These are phyloP conservation scores for Adelosebastes latens DNA, from an alignment of 2,797 vertebrate species.

Conservation along the genomic window DNA sequence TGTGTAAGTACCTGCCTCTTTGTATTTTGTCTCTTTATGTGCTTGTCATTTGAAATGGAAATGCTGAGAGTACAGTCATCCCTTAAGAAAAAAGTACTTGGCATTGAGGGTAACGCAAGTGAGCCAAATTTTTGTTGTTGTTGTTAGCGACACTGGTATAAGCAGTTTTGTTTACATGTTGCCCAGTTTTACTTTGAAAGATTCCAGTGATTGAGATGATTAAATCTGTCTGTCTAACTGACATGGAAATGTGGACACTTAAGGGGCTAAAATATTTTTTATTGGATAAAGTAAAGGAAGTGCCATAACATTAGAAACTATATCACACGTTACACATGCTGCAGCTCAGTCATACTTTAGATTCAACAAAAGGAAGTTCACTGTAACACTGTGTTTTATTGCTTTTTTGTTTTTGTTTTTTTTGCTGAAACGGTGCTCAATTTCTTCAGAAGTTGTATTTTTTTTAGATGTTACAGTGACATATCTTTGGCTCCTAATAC, in stretches of 20 bases:
- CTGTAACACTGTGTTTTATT: conserved; percentile 8
- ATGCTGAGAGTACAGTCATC: conserved; percentile 35
- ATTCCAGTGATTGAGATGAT: not conserved
- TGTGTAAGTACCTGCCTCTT: conserved; percentile 56
- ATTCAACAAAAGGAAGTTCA: not conserved
- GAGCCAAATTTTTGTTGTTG: not conserved
- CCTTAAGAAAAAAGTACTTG: not conserved
- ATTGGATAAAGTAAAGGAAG: conserved; percentile 26
- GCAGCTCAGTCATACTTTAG: not conserved
- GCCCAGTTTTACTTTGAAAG: conserved; percentile 17
- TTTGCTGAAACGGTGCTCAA: conserved; percentile 72
- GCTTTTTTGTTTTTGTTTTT: not conserved
- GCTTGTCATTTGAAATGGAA: conserved; percentile 39
- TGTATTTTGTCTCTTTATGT: conserved; percentile 36
- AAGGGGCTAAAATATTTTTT: not conserved
- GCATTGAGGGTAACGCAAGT: conserved; percentile 4
- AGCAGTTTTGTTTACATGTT: conserved; percentile 27
- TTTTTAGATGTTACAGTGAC: conserved; percentile 35
- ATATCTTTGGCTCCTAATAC: conserved; percentile 50
- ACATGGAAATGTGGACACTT: not conserved
- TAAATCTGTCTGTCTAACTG: not conserved
- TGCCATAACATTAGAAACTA: conserved; percentile 54
- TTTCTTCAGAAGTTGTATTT: conserved; percentile 61
- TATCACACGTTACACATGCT: not conserved
- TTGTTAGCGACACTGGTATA: not conserved